phyloP scores from a whole-genome alignment of 2,113 vertebrate species.

The Bambusicola thoracicus region DNA sequence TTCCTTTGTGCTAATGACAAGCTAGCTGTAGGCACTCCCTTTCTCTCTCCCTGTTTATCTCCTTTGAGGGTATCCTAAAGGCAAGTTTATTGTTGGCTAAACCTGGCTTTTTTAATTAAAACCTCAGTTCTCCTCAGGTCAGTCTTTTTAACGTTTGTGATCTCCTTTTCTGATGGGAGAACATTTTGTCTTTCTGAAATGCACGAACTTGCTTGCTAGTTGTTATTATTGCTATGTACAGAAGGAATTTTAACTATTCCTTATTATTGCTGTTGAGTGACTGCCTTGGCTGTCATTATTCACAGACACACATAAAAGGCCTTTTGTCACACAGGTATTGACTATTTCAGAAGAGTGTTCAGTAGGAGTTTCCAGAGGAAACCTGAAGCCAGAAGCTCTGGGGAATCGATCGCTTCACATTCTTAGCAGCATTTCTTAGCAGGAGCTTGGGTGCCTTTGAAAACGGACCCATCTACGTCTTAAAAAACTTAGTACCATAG shows the following conservation, averaged over 20 bases:
- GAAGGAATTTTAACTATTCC: background rate
- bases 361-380: background rate
- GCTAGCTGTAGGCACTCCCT: background rate
- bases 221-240: background rate
- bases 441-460: background rate
- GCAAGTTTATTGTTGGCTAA: conserved; percentile 16
- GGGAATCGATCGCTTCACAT: background rate
- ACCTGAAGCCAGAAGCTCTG: background rate
- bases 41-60: background rate
- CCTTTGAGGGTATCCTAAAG: background rate
- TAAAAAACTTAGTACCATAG: background rate
- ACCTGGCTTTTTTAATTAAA: background rate
- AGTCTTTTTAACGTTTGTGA: background rate
- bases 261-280: background rate
- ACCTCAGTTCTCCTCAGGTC: background rate
- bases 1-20: conserved; percentile 49
- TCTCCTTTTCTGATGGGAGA: background rate
- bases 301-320: background rate
- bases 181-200: background rate
- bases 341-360: background rate
- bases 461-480: background rate
- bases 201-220: background rate
- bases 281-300: background rate
- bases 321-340: background rate
- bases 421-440: background rate